These are phyloP conservation scores for Cephus nigrinus DNA, from an alignment of 2,888 invertebrate genomes.

Conservation along the genomic window DNA sequence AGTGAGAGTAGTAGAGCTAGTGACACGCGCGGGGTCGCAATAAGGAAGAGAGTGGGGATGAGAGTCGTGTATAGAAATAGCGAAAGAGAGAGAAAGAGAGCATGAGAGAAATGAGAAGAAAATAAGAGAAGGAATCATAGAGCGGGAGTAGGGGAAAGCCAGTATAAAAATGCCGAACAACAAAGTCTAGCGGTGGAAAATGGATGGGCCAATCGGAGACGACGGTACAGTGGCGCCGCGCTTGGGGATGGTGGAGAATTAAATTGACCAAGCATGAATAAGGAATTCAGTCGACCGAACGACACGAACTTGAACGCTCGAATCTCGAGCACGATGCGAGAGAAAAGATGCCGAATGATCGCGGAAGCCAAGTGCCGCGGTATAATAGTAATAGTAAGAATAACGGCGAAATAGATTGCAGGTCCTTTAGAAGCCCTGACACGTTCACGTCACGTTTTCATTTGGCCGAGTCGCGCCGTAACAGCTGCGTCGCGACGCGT, in stretches of 20 bases:
- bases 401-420: not conserved
- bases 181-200: not conserved
- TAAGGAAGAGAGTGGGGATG: not conserved
- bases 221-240: not conserved
- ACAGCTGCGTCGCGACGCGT: not conserved
- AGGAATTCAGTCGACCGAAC: slow-evolving; percentile 45
- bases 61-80: not conserved
- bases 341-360: slow-evolving; percentile 33
- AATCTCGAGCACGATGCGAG: slow-evolving; percentile 36
- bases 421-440: not conserved
- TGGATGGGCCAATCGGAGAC: not conserved
- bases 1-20: not conserved
- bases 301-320: slow-evolving; percentile 34
- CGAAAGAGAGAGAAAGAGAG: not conserved
- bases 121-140: not conserved
- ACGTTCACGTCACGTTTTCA: not conserved
- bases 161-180: not conserved
- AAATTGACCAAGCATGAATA: not conserved
- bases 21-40: slow-evolving; percentile 8
- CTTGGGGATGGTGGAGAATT: not conserved
- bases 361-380: slow-evolving; percentile 27
- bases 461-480: not conserved
- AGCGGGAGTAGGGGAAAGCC: slow-evolving; percentile 8
- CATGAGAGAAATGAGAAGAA: not conserved
- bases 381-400: not conserved